phyloP scores from a whole-genome alignment of 2,797 vertebrate genomes.

The Chromobotia macracanthus region DNA sequence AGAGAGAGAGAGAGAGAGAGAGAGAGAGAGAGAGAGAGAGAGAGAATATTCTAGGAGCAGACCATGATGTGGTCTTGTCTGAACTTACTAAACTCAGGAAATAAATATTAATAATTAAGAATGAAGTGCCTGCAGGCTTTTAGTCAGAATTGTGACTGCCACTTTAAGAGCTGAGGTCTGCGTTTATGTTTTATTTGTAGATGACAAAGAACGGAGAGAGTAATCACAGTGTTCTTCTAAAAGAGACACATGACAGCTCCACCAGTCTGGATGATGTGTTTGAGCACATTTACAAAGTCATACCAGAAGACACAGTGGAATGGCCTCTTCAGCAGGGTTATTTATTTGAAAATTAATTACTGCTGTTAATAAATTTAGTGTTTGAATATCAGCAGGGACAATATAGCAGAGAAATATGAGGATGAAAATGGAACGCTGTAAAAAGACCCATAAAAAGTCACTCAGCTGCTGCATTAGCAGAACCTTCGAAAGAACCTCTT shows the following conservation, averaged over 20 bases:
- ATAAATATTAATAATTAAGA: slow-evolving; percentile 73
- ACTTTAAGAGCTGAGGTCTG: slow-evolving; percentile 38
- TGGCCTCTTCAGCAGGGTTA: neutral
- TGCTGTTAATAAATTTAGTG: neutral
- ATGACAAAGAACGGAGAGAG: slow-evolving; percentile 8
- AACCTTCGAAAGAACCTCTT: too few species aligned
- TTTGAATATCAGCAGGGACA: neutral
- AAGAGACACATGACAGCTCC: slow-evolving; percentile 2
- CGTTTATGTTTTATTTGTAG: slow-evolving; percentile 52
- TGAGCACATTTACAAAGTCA: slow-evolving; percentile 4
- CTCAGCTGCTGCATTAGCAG: too few species aligned
- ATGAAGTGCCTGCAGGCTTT: slow-evolving; percentile 72
- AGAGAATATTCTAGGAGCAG: too few species aligned
- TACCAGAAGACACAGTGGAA: too few species aligned
- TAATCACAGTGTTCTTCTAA: neutral
- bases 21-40: neutral
- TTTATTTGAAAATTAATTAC: slow-evolving; percentile 13
- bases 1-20: neutral
- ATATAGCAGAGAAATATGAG: neutral
- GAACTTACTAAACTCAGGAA: slow-evolving; percentile 54
- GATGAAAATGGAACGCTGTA: neutral
- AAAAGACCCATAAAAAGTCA: too few species aligned
- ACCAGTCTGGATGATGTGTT: neutral
- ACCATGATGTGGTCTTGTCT: slow-evolving; percentile 67
- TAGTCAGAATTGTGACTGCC: slow-evolving; percentile 61